phyloP scores from a whole-genome alignment of 2,797 vertebrate species.

The Spinus olivaceus region DNA sequence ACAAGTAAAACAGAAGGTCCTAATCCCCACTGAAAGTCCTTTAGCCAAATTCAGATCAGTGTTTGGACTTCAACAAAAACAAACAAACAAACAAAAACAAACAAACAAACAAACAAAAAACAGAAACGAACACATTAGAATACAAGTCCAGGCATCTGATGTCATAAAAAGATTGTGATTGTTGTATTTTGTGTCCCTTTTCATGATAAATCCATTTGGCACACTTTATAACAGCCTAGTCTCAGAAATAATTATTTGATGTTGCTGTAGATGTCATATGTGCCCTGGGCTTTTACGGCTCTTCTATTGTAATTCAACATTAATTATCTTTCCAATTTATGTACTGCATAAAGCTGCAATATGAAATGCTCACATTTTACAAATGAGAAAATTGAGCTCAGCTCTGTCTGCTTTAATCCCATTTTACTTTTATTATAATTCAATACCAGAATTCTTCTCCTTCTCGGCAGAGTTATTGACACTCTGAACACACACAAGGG shows the following conservation, averaged over 20 bases:
- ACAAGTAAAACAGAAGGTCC: background rate
- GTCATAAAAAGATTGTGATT: background rate
- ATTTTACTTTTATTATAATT: slow-evolving; percentile 13
- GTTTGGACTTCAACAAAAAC: background rate
- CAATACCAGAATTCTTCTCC: background rate
- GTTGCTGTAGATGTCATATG: background rate
- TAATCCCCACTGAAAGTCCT: background rate
- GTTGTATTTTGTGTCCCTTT: background rate
- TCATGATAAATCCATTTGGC: slow-evolving; percentile 58
- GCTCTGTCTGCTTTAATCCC: slow-evolving; percentile 10
- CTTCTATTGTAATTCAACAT: slow-evolving; percentile 19
- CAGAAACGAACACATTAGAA: background rate
- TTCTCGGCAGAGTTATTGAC: background rate
- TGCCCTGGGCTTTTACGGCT: background rate
- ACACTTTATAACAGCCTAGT: background rate
- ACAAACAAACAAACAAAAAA: too few species aligned
- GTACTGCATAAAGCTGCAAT: background rate
- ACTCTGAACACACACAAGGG: background rate
- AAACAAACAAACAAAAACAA: too few species aligned
- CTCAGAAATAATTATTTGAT: background rate
- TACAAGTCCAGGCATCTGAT: background rate
- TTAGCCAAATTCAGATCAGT: background rate
- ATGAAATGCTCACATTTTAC: background rate
- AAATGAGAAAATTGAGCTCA: slow-evolving; percentile 39
- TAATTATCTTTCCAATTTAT: slow-evolving; percentile 54